phyloP scores from a whole-genome alignment of 2,113 vertebrate genomes.

The Chunga burmeisteri region DNA sequence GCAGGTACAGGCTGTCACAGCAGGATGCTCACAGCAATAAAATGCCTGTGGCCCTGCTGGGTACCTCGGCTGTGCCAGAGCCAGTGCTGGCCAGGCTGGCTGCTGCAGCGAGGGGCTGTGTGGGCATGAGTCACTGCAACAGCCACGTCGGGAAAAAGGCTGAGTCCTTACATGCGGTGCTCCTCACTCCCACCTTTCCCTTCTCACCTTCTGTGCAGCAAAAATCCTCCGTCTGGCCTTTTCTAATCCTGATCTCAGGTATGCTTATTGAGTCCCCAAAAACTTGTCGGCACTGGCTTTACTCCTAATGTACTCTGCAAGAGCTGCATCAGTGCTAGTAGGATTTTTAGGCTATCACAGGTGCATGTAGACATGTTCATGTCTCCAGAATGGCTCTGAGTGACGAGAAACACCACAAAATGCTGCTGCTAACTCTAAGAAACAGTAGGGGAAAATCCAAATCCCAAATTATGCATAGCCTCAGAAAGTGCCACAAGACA shows the following conservation, averaged over 20 bases:
- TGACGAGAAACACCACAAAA: not conserved
- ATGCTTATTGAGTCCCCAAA: not conserved
- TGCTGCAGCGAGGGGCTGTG: accelerated
- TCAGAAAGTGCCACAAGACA: accelerated
- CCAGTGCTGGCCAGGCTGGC: not conserved
- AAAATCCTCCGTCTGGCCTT: not conserved
- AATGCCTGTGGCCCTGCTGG: accelerated
- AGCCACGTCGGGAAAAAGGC: not conserved
- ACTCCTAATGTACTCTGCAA: not conserved
- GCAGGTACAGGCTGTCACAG: not conserved
- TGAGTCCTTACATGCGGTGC: not conserved
- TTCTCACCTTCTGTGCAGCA: not conserved
- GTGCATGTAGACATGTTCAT: not conserved
- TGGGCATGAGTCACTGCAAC: not conserved
- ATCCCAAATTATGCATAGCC: not conserved
- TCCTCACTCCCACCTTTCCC: not conserved
- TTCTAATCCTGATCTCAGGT: not conserved
- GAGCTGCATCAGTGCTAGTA: not conserved
- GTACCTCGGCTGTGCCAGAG: not conserved
- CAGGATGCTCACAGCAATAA: not conserved
- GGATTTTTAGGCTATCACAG: not conserved
- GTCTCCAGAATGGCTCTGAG: not conserved
- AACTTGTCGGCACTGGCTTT: not conserved
- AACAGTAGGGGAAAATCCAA: not conserved
- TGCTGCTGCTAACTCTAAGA: not conserved